A percentile compares a stretch with the other conserved stretches of the same genome.
Evolutionary conservation across 2,888 invertebrate genomes (phyloP).

Genomic region (Scaeva pyrastri): DNA sequence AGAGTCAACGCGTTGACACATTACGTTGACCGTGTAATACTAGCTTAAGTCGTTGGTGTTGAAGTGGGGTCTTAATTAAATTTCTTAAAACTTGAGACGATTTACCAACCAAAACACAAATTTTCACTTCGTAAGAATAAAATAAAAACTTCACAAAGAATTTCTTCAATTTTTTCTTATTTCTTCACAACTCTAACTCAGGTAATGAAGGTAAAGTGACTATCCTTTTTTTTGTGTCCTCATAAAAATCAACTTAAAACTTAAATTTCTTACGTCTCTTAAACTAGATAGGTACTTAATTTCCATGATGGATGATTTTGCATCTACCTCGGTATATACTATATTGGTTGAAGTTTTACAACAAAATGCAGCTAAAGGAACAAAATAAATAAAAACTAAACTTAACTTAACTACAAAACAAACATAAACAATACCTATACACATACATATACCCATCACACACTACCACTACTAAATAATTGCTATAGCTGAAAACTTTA

Average conservation of each 20-base stretch:
- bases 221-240: neutral
- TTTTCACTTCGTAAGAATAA: neutral
- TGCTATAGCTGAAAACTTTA: slow-evolving; percentile 63
- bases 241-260: slow-evolving; percentile 40
- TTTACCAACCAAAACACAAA: neutral
- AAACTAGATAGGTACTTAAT: slow-evolving; percentile 49
- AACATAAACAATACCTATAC: neutral
- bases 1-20: no score
- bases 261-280: slow-evolving; percentile 22
- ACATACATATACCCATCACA: neutral
- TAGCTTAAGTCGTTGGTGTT: no score
- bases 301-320: slow-evolving; percentile 67
- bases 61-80: no score
- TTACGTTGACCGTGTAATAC: no score
- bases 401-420: slow-evolving; percentile 5
- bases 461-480: slow-evolving; percentile 49
- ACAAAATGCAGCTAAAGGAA: slow-evolving; percentile 1
- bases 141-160: neutral
- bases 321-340: slow-evolving; percentile 34
- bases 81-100: neutral
- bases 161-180: neutral
- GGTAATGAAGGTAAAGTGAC: slow-evolving; percentile 1
- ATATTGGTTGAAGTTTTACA: slow-evolving; percentile 37
- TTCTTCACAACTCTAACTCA: neutral
- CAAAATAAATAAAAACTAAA: slow-evolving; percentile 8